Percentiles rank a stretch among this genome's conserved stretches.
phyloP scores from a whole-genome alignment of 2,113 vertebrate species.

The Pampusana beccarii region DNA sequence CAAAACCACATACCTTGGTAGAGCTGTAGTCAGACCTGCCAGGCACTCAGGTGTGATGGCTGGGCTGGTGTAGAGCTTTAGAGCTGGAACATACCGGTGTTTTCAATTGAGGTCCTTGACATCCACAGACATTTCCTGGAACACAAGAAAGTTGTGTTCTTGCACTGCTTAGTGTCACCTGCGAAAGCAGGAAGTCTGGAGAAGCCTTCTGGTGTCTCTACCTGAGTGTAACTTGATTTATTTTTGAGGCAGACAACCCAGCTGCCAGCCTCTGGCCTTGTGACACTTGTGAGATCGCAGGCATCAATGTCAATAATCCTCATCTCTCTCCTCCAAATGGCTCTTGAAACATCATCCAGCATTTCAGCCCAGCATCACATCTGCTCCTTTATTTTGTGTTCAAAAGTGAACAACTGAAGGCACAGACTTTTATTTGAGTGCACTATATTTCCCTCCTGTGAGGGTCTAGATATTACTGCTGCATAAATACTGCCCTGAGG shows the following conservation, averaged over 20 bases:
- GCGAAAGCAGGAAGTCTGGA: background rate
- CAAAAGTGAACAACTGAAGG: background rate
- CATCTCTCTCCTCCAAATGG: background rate
- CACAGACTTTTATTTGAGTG: background rate
- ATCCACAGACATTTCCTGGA: background rate
- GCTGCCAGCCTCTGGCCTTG: background rate
- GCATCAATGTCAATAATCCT: background rate
- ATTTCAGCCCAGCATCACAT: background rate
- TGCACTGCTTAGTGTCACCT: background rate
- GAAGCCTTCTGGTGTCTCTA: background rate
- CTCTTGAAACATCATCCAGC: background rate
- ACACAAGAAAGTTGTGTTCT: background rate
- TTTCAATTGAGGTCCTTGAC: background rate
- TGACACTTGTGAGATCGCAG: background rate
- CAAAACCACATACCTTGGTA: background rate
- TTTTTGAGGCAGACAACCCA: background rate
- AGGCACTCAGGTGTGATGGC: background rate
- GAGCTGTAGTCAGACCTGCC: background rate
- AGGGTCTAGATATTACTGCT: background rate
- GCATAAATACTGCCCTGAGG: background rate
- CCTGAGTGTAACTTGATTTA: background rate
- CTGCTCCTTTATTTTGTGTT: background rate
- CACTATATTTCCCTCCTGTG: background rate
- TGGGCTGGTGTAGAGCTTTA: background rate
- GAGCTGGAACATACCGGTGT: background rate